Conservation (phyloP, 2,888 invertebrate species). For the Amiota communis region DNA sequence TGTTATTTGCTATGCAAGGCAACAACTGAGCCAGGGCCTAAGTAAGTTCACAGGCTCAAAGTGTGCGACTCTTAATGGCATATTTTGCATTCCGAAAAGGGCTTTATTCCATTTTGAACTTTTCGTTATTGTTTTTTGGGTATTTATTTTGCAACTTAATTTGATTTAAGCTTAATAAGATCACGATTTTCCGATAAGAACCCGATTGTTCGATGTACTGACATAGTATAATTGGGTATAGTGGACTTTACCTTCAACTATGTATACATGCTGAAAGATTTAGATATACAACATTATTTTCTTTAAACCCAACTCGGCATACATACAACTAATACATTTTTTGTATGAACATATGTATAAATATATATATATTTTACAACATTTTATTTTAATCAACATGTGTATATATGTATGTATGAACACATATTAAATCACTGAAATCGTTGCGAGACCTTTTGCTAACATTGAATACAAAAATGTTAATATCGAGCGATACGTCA, state of each 20-base stretch:
- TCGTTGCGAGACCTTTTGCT: neutral
- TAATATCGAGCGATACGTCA: conserved; percentile 54
- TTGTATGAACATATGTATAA: no score
- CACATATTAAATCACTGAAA: neutral
- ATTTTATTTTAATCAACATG: no score
- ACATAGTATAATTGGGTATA: no score
- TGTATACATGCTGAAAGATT: no score
- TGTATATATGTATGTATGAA: no score
- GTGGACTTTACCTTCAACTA: no score
- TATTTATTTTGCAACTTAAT: conserved; percentile 43
- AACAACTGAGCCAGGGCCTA: conserved; percentile 22
- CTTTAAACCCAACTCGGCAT: no score
- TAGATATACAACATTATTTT: no score
- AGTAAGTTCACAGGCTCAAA: neutral
- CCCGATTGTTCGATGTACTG: neutral
- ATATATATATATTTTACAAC: no score
- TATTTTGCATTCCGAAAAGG: conserved; percentile 63
- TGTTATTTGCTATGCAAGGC: conserved; percentile 60
- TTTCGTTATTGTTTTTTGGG: conserved; percentile 41
- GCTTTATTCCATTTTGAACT: conserved; percentile 64
- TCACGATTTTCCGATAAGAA: conserved; percentile 58
- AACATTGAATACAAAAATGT: neutral
- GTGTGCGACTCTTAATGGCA: conserved; percentile 57
- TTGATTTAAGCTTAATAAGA: conserved; percentile 54
- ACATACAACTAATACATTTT: no score